Evolutionary conservation across 2,888 invertebrate species (phyloP), one percentile per base, ranked within the genome.

Genomic region (Monochamus alternatus): DNA sequence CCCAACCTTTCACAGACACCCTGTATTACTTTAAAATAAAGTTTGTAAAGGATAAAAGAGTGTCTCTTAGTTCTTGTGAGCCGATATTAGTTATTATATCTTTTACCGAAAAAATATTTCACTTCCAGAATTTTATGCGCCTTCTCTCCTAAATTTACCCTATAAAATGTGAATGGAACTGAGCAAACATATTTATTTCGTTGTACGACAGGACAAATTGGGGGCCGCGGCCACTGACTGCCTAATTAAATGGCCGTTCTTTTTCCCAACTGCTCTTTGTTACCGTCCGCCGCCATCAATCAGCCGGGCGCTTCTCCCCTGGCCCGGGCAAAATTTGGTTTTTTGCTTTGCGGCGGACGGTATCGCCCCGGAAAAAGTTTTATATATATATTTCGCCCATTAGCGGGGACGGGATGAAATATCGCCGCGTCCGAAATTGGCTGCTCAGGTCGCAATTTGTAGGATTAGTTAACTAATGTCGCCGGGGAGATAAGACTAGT

Each of bases 201-300:
- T 38, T 47, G 47, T 47, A 47, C 47, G 47, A 47, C 47, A 47
- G 12, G 47, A 12, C 47, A 47, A 47, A 12, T 12, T 9, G 10
- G 47, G 5, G 47, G 47, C 47, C 12, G 47, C 3, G 47, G 47
- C 47, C 47, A 47, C 47, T 12, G 47, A 38, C 44, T 63, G 63
- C 43, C 38, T 38, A 63, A 63, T 63, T 63, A 63, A 63, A 63
- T 63, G 43, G 43, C 43, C 43, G 43, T 44, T 44, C 63, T 63
- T 63, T 63, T 63, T 63, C n/a, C 44, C 63, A 44, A 44, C 12
- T 63, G 43, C 44, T 43, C 44, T 44, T 63, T 63, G 63, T 63
- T 43, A 43, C 14, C 63, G 43, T 47, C 12, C 9, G 12, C 12
- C 47, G 3, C 14, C 63, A 63, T 47, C 12, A 47, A 47, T 47